Percentiles rank a stretch among this genome's conserved stretches.
Evolutionary conservation across 2,888 invertebrate species (phyloP).

Genomic region (Idaea biselata): DNA sequence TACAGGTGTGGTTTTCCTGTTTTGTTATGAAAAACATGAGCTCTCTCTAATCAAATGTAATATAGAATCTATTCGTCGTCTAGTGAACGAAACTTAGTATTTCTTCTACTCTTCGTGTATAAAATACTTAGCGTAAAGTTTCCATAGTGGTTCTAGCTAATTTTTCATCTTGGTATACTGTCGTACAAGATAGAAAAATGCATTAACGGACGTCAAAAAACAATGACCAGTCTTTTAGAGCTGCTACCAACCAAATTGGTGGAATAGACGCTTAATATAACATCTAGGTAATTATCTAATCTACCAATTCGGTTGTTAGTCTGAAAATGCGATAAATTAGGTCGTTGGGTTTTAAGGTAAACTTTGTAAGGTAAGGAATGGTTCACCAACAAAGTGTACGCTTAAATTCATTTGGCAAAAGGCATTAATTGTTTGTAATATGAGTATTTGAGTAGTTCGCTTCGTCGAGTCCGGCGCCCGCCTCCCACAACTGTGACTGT

Average conservation of each 20-base stretch:
- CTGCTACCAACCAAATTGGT: neutral
- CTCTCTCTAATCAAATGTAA: neutral
- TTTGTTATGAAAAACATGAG: neutral
- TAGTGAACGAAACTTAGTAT: constrained; percentile 60
- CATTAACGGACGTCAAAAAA: constrained; percentile 41
- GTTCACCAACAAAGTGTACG: constrained; percentile 54
- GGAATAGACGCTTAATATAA: neutral
- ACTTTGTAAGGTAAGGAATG: constrained; percentile 49
- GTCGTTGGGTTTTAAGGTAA: constrained; percentile 40
- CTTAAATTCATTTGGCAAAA: constrained; percentile 46
- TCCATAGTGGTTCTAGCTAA: constrained; percentile 64
- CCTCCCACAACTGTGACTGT: constrained; percentile 39
- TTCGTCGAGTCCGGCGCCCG: constrained; percentile 43
- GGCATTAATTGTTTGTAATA: constrained; percentile 41
- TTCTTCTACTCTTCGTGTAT: constrained; percentile 66
- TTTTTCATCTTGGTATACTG: constrained; percentile 59
- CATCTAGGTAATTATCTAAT: neutral
- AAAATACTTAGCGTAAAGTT: constrained; percentile 67
- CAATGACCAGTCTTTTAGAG: constrained; percentile 13
- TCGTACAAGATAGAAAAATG: constrained; percentile 48
- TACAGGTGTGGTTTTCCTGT: too few relatives aligned
- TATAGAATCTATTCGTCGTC: constrained; percentile 13
- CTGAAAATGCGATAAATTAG: neutral
- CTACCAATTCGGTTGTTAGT: neutral
- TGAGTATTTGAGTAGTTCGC: constrained; percentile 32